A percentile compares a stretch with the other conserved stretches of the same genome.
These are phyloP conservation scores for Camponotus floridanus DNA, from an alignment of 1,140 invertebrate genomes.

Conservation along the genomic window DNA sequence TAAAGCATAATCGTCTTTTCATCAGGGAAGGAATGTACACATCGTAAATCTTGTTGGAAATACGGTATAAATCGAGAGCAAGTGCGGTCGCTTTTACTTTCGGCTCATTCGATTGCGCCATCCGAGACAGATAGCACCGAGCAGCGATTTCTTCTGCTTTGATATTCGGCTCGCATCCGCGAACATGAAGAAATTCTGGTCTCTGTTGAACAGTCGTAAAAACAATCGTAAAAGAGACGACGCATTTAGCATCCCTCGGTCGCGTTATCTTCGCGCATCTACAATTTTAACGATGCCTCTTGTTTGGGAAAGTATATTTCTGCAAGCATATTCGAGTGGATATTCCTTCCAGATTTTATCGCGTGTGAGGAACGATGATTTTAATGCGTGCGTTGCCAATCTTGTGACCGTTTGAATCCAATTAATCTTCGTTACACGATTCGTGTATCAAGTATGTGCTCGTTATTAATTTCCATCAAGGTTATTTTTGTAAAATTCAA, in stretches of 20 bases:
- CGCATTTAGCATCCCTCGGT: slow-evolving; percentile 22
- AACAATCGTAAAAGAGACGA: slow-evolving; percentile 56
- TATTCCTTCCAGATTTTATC: not conserved
- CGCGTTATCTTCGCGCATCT: not conserved
- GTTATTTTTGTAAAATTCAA: slow-evolving; percentile 21
- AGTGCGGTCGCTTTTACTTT: slow-evolving; percentile 46
- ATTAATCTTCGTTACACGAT: slow-evolving; percentile 47
- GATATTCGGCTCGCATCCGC: slow-evolving; percentile 37
- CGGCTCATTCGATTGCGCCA: slow-evolving; percentile 40
- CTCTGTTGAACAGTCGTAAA: slow-evolving; percentile 53
- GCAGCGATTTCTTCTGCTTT: slow-evolving; percentile 64
- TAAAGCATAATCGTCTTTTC: slow-evolving; percentile 12
- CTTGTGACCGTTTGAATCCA: not conserved
- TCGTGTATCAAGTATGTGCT: slow-evolving; percentile 5
- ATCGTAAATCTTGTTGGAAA: slow-evolving; percentile 24
- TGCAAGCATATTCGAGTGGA: not conserved
- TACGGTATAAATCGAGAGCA: slow-evolving; percentile 27
- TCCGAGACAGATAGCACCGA: slow-evolving; percentile 6
- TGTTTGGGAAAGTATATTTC: not conserved
- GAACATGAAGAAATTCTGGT: slow-evolving; percentile 20
- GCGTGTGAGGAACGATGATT: not conserved
- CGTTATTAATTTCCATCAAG: slow-evolving; percentile 26
- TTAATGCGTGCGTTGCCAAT: not conserved
- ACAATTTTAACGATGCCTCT: slow-evolving; percentile 26
- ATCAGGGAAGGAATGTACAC: not conserved